A percentile compares a stretch with the other conserved stretches of the same genome.
Conservation (phyloP, 1,140 invertebrate species). For the Frieseomelitta varia region DNA sequence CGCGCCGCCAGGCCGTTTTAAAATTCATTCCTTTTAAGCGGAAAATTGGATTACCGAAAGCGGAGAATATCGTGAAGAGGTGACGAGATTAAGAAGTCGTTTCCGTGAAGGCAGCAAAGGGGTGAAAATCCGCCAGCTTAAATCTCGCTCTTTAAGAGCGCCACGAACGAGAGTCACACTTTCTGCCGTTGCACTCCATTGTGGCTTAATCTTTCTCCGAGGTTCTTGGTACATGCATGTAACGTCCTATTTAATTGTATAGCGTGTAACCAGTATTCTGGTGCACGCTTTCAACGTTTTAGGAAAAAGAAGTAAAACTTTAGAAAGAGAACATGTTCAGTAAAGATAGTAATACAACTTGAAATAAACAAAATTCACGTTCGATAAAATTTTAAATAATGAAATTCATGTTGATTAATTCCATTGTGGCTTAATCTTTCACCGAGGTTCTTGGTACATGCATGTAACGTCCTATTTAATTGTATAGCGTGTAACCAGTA, state of each 20-base stretch:
- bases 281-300: neutral
- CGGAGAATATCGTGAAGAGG: neutral
- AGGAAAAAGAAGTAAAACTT: neutral
- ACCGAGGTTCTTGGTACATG: neutral
- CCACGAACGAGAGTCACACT: constrained; percentile 8
- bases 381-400: too few species aligned
- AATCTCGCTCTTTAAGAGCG: constrained; percentile 20
- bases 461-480: neutral
- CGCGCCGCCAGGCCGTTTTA: neutral
- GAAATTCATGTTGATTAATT: neutral
- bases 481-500: neutral
- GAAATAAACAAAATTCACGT: too few species aligned
- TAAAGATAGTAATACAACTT: too few species aligned
- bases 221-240: neutral
- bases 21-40: constrained; percentile 23
- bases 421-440: constrained; percentile 2
- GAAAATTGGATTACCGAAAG: constrained; percentile 34
- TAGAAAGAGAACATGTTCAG: neutral
- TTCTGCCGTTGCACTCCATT: neutral
- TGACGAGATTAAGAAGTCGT: constrained; percentile 31
- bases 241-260: neutral
- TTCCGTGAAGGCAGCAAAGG: neutral
- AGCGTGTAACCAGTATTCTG: neutral
- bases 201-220: neutral
- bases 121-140: neutral